These are phyloP conservation scores for Eulemur coronatus DNA, from an alignment of 2,797 vertebrate genomes.

Conservation along the genomic window DNA sequence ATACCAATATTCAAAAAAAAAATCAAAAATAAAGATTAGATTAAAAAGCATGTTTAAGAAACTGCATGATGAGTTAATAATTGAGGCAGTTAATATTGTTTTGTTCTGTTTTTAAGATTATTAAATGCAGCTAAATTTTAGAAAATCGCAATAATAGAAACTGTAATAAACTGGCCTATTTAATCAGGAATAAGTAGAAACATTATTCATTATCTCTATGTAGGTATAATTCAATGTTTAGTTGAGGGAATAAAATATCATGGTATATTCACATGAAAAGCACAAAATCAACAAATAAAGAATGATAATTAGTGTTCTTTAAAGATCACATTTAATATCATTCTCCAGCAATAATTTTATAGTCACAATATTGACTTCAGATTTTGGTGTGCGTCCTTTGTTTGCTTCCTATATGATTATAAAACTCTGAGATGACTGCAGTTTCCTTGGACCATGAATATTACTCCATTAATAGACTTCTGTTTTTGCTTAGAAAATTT, in stretches of 20 bases:
- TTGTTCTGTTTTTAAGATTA: not conserved
- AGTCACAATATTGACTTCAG: conserved; percentile 20
- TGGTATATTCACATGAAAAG: not conserved
- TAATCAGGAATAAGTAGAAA: not conserved
- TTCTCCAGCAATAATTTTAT: not conserved
- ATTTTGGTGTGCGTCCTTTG: conserved; percentile 48
- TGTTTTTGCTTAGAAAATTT: conserved; percentile 50
- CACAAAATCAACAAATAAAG: conserved; percentile 52
- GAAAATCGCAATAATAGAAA: conserved; percentile 11
- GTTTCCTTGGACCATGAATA: not conserved
- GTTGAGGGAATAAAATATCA: conserved; percentile 12
- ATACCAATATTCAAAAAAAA: not conserved
- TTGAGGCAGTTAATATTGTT: not conserved
- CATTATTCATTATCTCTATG: not conserved
- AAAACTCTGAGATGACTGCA: not conserved
- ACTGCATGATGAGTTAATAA: not conserved
- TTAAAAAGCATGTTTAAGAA: not conserved
- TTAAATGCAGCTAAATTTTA: conserved; percentile 11
- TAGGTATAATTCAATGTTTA: not conserved
- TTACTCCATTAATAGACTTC: conserved; percentile 26
- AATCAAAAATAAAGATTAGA: conserved; percentile 1
- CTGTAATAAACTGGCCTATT: not conserved
- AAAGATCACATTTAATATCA: conserved; percentile 5
- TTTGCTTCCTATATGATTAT: not conserved
- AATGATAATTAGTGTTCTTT: conserved; percentile 3